phyloP scores from a whole-genome alignment of 2,888 invertebrate genomes.

The Podabrus alpinus region DNA sequence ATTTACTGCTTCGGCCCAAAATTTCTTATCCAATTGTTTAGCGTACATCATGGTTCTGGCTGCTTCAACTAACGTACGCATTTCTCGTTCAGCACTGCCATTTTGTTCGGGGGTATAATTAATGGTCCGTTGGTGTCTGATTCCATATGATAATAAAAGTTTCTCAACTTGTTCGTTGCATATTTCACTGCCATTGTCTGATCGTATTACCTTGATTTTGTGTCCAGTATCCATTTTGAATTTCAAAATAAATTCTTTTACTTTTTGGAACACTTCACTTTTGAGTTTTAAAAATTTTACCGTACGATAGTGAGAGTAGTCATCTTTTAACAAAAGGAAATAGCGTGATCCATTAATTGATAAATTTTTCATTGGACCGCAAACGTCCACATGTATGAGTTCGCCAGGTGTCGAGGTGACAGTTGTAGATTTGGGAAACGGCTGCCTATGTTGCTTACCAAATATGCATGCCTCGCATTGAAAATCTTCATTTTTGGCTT shows the following conservation, averaged over 20 bases:
- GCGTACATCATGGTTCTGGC: constrained; percentile 40
- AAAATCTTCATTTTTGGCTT: background rate
- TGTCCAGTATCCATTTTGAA: too few relatives aligned
- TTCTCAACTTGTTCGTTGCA: constrained; percentile 35
- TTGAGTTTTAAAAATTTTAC: constrained; percentile 36
- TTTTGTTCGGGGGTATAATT: constrained; percentile 51
- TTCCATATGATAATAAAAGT: constrained; percentile 35
- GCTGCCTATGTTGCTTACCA: constrained; percentile 6
- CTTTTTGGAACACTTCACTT: too few relatives aligned
- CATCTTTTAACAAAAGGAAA: constrained; percentile 31
- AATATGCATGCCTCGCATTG: constrained; percentile 11
- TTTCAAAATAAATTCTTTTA: too few relatives aligned
- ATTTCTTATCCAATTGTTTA: constrained; percentile 33
- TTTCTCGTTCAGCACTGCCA: constrained; percentile 46
- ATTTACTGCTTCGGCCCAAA: constrained; percentile 47
- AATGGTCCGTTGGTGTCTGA: constrained; percentile 42
- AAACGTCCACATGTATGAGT: constrained; percentile 3
- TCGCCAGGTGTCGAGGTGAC: background rate
- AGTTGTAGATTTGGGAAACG: background rate
- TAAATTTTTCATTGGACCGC: background rate
- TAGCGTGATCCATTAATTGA: constrained; percentile 4
- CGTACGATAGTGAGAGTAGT: constrained; percentile 28
- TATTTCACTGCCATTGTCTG: constrained; percentile 44
- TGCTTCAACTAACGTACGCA: constrained; percentile 45
- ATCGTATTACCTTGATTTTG: too few relatives aligned